Base-by-base conservation (phyloP, 2,113 vertebrate species). In the Mustela nigripes region DNA sequence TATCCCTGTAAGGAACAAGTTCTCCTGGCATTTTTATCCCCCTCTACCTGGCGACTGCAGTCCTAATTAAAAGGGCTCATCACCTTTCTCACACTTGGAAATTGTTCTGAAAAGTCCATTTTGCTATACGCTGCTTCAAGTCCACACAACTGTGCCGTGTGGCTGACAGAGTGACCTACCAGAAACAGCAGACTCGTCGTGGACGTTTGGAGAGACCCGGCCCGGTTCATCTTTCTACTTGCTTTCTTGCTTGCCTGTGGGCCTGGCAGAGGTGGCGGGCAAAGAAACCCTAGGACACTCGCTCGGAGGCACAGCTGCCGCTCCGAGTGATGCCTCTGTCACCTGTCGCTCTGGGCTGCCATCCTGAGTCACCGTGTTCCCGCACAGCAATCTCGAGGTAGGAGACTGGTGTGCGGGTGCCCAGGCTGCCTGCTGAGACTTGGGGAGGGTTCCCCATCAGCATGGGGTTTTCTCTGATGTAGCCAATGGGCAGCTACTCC, bases 381-480 rank as follows among this genome's bases (percentile, higher is more conserved):
- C 9, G 1, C 69, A 42, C 22, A 21, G 45, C 63, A 48, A 11
- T 6, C 91, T 88, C 19, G 28, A 33, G n/a, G 78, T 24, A 24
- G 36, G 78, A 79, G 2, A 31, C 11, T 2, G 11, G 21, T 8
- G 31, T 53, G 62, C 19, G 36, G 60, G 85, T 3, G 15, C 4
- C 2, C 5, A 0, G 42, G 28, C 15, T 83, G 60, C 45, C 76
- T 33, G 76, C 48, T 50, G 89, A 69, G 42, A 71, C 48, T n/a
- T 1, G 42, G 86, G 42, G 33, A 63, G 21, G 1, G 14, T 69
- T 79, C 45, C 65, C 36, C 60, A 36, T 39, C 69, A 56, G 42
- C 8, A 18, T 1, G 4, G n/a, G 73, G 50, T 53, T 95, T 93
- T 92, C 10, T 95, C 74, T 58, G 45, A 92, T 91, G 79, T 90